A percentile compares a stretch with the other conserved stretches of the same genome.
These are phyloP conservation scores for Drosophila pullipes DNA, from an alignment of 2,888 invertebrate species.

Conservation along the genomic window DNA sequence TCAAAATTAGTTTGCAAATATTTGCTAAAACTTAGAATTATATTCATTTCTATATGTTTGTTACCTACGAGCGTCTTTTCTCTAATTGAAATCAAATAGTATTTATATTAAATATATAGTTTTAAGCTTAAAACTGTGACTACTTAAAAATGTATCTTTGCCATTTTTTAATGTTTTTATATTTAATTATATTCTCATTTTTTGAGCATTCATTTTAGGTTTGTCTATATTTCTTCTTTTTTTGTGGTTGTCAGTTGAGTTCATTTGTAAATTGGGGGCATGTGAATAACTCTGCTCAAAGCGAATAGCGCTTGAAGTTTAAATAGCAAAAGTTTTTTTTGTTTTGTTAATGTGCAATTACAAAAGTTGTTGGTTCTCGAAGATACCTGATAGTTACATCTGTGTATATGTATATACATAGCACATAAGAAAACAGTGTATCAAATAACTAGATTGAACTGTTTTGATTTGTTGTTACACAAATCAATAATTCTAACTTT, in stretches of 20 bases:
- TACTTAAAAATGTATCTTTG: constrained; percentile 50
- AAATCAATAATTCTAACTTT: constrained; percentile 8
- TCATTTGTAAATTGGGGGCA: constrained; percentile 29
- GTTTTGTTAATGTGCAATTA: constrained; percentile 38
- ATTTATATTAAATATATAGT: constrained; percentile 16
- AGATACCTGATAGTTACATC: constrained; percentile 18
- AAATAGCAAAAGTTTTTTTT: constrained; percentile 30
- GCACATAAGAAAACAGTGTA: constrained; percentile 45
- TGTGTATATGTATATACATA: constrained; percentile 14
- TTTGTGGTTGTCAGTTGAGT: constrained; percentile 12
- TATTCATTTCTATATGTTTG: constrained; percentile 20
- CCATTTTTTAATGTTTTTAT: constrained; percentile 20
- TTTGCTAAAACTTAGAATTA: constrained; percentile 38
- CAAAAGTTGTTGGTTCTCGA: constrained; percentile 40
- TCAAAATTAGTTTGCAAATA: constrained; percentile 34
- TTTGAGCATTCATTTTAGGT: constrained; percentile 53
- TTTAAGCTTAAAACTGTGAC: constrained; percentile 40
- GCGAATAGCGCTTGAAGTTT: constrained; percentile 52
- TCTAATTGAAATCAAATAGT: constrained; percentile 39
- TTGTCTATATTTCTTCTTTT: background rate
- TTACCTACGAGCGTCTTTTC: constrained; percentile 55
- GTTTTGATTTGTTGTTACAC: constrained; percentile 2
- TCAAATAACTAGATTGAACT: constrained; percentile 46
- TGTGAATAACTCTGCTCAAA: constrained; percentile 18
- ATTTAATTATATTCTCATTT: constrained; percentile 31